phyloP scores from a whole-genome alignment of 2,113 vertebrate genomes.

The Cyanoramphus novaezelandiae region DNA sequence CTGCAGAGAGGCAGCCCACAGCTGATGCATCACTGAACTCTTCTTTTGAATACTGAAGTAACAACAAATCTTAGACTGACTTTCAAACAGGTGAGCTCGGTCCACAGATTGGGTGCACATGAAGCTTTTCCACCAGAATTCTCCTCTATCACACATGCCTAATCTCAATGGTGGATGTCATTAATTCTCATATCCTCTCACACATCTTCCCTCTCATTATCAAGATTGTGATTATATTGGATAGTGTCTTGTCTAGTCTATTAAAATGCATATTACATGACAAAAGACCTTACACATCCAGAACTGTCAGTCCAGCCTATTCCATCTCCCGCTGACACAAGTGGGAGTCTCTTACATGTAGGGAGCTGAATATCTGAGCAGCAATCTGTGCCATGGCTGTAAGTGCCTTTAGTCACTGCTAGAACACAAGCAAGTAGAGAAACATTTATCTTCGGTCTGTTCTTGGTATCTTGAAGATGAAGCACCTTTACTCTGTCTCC shows the following conservation, averaged over 20 bases:
- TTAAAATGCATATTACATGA: not conserved
- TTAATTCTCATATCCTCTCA: not conserved
- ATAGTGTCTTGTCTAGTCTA: not conserved
- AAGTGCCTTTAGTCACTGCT: not conserved
- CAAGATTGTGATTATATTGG: not conserved
- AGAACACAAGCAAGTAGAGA: not conserved
- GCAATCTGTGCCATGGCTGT: not conserved
- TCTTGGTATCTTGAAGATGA: not conserved
- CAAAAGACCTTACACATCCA: not conserved
- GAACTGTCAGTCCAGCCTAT: not conserved
- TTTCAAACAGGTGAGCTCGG: not conserved
- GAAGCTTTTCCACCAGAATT: not conserved
- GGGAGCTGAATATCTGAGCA: not conserved
- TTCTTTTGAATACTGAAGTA: not conserved
- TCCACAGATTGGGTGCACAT: fast-evolving
- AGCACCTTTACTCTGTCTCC: not conserved
- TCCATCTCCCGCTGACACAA: not conserved
- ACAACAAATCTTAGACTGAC: not conserved
- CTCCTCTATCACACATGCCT: not conserved
- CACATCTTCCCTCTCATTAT: not conserved
- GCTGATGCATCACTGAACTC: not conserved
- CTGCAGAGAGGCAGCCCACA: not conserved
- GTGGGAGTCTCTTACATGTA: not conserved
- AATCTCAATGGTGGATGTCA: not conserved
- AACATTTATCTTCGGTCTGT: not conserved